Evolutionary conservation across 2,113 vertebrate genomes (phyloP), one percentile per base, ranked within the genome.

Genomic region (Coptodon rendalli): DNA sequence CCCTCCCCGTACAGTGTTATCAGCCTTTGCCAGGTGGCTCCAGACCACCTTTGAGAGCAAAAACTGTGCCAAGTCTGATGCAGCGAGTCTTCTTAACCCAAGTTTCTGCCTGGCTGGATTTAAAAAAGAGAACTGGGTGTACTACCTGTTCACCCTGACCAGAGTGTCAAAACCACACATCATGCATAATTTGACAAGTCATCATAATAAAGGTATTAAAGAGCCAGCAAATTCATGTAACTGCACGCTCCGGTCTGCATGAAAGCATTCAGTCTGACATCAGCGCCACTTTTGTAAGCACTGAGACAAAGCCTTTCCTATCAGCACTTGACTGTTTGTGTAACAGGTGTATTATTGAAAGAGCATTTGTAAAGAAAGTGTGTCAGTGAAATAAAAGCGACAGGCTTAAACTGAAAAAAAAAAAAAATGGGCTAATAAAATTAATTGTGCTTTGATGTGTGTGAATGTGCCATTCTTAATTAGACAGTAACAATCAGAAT

Each of bases 1-100:
- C 76, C 89, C 90, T 84, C 68, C 36, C 82, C 57, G 38, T 81
- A 78, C 43, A 40, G 82, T 81, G 88, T 94, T 94, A 95, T 95
- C 93, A 87, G 83, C 48, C 82, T 76, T 85, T 87, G 86, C 93
- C 93, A 94, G 92, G 90, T 91, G 94, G 63, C 88, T 89, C 80
- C 11, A 13, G 93, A 93, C 89, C 94, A 92, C 92, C 93, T 90
- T 76, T 87, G 89, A 93, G 93, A 95, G 89, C 38, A 83, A 80
- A 92, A 85, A 80, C 80, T 84, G 87, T 71, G 85, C 90, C 91
- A 93, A 90, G 91, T 91, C 73, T 86, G 88, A 90, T 57, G 87
- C 87, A 86, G 88, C 12, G 43, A 88, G 45, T 92, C 89, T 84
- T 86, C 89, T 91, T 80, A 78, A 89, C 81, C 90, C 76, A 48